These are phyloP conservation scores for Spinibarbus caldwelli DNA, from an alignment of 2,797 vertebrate genomes.

Conservation along the genomic window DNA sequence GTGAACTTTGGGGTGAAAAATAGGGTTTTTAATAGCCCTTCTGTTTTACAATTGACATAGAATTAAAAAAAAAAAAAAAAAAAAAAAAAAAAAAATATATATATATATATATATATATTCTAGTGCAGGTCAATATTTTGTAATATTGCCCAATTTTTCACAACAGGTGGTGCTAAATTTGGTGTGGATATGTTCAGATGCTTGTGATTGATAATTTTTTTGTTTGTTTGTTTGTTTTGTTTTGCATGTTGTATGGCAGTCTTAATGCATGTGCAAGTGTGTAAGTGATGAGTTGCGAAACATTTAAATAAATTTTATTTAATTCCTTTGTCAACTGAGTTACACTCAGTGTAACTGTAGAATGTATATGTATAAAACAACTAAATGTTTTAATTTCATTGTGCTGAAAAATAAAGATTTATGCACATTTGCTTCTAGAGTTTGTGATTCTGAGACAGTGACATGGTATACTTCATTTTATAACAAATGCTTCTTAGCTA, in stretches of 20 bases:
- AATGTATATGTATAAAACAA: not conserved
- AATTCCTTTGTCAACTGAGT: too few relatives aligned
- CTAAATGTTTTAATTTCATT: not conserved
- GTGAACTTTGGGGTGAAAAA: not conserved
- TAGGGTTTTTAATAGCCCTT: not conserved
- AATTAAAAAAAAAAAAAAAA: not conserved
- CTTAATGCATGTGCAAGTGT: not conserved
- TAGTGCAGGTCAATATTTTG: not conserved
- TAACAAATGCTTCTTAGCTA: too few relatives aligned
- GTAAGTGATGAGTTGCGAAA: not conserved
- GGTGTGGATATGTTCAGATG: not conserved
- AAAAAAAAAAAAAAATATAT: too few relatives aligned
- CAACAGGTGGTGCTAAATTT: not conserved
- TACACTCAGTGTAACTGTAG: not conserved
- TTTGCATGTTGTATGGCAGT: not conserved
- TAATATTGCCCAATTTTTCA: not conserved
- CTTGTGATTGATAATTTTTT: constrained; percentile 2
- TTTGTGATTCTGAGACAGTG: too few relatives aligned
- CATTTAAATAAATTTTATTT: not conserved
- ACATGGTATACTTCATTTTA: too few relatives aligned
- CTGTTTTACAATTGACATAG: not conserved
- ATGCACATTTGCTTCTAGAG: too few relatives aligned
- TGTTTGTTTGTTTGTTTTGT: too few relatives aligned
- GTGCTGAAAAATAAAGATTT: too few relatives aligned
- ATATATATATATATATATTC: not conserved